phyloP scores from a whole-genome alignment of 2,113 vertebrate species.

The Symphodus melops region DNA sequence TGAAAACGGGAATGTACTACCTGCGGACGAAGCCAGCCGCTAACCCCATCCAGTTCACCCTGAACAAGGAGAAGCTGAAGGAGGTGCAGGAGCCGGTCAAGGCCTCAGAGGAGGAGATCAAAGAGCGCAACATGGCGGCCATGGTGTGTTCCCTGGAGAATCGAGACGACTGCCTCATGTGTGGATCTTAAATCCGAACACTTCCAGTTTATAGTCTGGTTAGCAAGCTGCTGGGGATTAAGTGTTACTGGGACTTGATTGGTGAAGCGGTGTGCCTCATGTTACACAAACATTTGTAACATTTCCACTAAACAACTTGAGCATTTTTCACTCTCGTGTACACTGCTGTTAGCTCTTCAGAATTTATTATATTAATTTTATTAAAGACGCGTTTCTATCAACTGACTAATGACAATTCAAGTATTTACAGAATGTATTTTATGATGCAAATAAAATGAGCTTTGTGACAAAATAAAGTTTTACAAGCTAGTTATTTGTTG shows the following conservation, averaged over 20 bases:
- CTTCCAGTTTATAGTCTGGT: background rate
- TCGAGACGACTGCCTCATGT: conserved; percentile 95
- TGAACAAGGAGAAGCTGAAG: conserved; percentile 96
- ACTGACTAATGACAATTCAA: background rate
- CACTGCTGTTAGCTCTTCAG: background rate
- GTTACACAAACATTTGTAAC: background rate
- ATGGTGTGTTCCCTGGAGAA: conserved; percentile 99
- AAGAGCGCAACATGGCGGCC: conserved; percentile 92
- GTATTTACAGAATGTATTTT: conserved; percentile 19
- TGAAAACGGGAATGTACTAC: conserved; percentile 99
- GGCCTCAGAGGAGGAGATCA: conserved; percentile 81
- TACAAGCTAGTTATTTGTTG: conserved; percentile 2
- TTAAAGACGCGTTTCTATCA: conserved; percentile 10
- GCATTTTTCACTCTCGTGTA: background rate
- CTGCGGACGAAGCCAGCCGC: conserved; percentile 95
- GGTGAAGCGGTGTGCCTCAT: background rate
- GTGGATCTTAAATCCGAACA: conserved; percentile 84
- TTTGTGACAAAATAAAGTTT: conserved; percentile 13
- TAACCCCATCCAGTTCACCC: conserved; percentile 98
- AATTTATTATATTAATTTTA: conserved; percentile 47
- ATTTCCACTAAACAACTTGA: background rate
- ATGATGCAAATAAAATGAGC: background rate
- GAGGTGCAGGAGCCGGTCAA: conserved; percentile 74
- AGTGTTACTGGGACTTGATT: background rate
- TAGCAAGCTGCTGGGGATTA: background rate